Conservation (phyloP, 2,113 vertebrate genomes). For the Machaerirhynchus nigripectus region DNA sequence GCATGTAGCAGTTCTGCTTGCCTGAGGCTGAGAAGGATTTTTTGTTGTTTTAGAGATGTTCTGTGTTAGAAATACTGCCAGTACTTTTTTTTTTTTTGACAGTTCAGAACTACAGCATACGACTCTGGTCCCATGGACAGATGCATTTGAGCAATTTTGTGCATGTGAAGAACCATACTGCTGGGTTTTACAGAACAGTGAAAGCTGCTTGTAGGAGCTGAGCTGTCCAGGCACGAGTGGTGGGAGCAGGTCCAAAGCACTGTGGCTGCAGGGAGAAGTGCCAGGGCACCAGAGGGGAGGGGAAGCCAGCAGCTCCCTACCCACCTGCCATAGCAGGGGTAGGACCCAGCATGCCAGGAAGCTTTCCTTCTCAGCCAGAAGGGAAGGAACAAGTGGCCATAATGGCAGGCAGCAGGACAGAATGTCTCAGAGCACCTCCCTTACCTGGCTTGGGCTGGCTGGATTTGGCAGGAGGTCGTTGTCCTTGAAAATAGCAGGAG, state of each 20-base stretch:
- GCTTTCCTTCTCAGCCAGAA: not conserved
- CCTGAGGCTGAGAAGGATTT: not conserved
- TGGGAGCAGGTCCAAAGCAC: not conserved
- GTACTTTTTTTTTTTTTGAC: not conserved
- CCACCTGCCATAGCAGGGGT: not conserved
- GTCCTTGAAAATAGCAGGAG: not conserved
- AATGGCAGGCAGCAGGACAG: not conserved
- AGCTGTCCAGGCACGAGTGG: not conserved
- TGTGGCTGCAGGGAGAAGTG: not conserved
- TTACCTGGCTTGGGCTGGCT: not conserved
- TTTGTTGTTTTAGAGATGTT: not conserved
- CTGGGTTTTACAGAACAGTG: not conserved
- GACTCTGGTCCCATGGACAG: not conserved
- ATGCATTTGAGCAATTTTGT: not conserved
- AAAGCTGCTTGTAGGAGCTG: not conserved
- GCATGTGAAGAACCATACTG: not conserved
- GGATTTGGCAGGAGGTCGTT: not conserved
- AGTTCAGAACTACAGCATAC: not conserved
- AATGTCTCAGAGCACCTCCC: not conserved
- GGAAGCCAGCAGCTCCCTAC: not conserved
- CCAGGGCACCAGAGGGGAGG: rapidly evolving
- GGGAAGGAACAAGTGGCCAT: not conserved
- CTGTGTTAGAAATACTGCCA: not conserved
- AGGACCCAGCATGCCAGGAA: not conserved
- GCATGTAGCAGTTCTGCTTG: not conserved